phyloP scores from a whole-genome alignment of 2,113 vertebrate genomes.

The Forbesichthys agassizii region DNA sequence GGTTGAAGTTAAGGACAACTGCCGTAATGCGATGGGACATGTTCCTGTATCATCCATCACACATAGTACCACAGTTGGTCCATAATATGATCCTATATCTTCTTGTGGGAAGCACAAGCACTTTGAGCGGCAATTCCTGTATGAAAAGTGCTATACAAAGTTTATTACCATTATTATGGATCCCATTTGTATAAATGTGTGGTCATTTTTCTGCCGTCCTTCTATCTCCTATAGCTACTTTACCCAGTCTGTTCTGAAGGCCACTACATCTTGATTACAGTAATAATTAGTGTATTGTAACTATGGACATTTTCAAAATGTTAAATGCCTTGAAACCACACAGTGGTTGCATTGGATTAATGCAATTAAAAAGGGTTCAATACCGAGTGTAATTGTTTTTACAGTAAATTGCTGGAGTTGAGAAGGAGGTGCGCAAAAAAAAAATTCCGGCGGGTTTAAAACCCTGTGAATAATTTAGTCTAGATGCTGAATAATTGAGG shows the following conservation, averaged over 20 bases:
- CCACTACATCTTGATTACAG: conserved; percentile 7
- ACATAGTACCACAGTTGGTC: no score
- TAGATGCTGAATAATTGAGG: conserved; percentile 56
- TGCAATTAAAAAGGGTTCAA: neutral
- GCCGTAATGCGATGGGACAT: no score
- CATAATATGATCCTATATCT: no score
- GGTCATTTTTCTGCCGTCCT: no score
- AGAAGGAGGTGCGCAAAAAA: conserved; percentile 28
- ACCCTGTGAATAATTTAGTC: conserved; percentile 61
- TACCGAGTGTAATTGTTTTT: neutral
- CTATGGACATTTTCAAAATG: neutral
- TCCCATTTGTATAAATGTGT: no score
- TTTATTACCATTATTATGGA: no score
- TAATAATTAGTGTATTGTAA: neutral
- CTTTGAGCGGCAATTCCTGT: no score
- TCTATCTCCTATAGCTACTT: neutral
- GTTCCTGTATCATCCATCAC: no score
- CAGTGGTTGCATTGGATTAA: conserved; percentile 1
- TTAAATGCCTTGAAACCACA: neutral
- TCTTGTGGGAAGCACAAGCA: no score
- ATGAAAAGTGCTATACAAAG: no score
- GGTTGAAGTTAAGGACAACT: no score
- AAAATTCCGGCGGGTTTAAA: conserved; percentile 46
- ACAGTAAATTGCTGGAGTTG: conserved; percentile 7
- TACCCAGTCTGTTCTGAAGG: neutral